Conservation (phyloP, 2,888 invertebrate species). For the Rotaria sp. region DNA sequence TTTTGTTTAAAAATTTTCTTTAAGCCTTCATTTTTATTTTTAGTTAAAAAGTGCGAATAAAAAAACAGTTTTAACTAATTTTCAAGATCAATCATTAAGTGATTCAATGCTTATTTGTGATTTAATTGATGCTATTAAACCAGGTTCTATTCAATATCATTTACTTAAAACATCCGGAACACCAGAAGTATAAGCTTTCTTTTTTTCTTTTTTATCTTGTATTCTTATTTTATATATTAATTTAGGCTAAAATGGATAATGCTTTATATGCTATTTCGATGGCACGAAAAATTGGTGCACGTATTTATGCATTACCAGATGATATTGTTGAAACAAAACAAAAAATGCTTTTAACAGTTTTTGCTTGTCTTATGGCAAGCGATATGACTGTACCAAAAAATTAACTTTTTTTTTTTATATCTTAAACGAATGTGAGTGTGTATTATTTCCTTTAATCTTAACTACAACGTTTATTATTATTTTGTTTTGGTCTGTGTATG, state of each 20-base stretch:
- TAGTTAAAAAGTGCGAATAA: constrained; percentile 55
- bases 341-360: constrained; percentile 99
- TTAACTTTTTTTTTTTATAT: not conserved
- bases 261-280: constrained; percentile 98
- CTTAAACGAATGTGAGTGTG: too few relatives aligned
- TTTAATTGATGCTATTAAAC: constrained; percentile 89
- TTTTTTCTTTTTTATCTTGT: not conserved
- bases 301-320: constrained; percentile 94
- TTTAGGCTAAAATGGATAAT: constrained; percentile 82
- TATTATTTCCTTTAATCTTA: too few relatives aligned
- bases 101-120: constrained; percentile 87
- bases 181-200: constrained; percentile 64
- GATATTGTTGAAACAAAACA: constrained; percentile 95
- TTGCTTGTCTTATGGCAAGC: constrained; percentile 95
- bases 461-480: too few relatives aligned
- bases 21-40: not conserved
- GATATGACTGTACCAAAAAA: constrained; percentile 58
- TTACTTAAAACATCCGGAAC: constrained; percentile 72
- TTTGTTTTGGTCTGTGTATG: too few relatives aligned
- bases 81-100: constrained; percentile 76
- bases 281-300: constrained; percentile 91
- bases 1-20: not conserved
- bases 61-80: constrained; percentile 54
- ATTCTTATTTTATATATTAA: constrained; percentile 48
- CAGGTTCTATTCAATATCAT: constrained; percentile 86